Percentiles rank a stretch among this genome's conserved stretches.
These are phyloP conservation scores for Leucopsar rothschildi DNA, from an alignment of 2,113 vertebrate species.

Conservation along the genomic window DNA sequence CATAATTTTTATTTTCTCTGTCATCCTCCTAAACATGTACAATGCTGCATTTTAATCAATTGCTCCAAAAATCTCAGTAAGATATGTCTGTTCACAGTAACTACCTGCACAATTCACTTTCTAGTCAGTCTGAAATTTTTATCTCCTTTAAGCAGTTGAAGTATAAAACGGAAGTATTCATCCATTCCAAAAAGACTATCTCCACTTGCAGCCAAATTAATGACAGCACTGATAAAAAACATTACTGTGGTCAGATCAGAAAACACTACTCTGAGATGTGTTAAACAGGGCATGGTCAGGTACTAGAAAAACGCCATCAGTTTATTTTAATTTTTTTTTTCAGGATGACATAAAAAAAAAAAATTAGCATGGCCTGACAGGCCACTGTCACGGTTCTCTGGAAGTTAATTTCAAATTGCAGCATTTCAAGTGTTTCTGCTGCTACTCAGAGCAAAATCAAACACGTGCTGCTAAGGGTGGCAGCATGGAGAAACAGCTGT, in stretches of 20 bases:
- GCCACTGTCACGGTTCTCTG: not conserved
- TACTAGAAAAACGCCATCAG: not conserved
- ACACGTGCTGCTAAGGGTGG: not conserved
- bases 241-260: not conserved
- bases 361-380: not conserved
- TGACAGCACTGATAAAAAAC: not conserved
- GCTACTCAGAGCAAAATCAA: not conserved
- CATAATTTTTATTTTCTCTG: not conserved
- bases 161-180: not conserved
- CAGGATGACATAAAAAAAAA: not conserved
- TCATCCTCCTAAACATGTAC: not conserved
- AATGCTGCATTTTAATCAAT: not conserved
- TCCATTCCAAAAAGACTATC: not conserved
- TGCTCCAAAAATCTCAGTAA: not conserved
- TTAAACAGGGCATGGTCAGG: not conserved
- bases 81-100: not conserved
- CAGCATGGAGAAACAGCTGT: not conserved
- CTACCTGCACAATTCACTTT: not conserved
- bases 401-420: not conserved
- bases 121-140: not conserved
- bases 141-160: not conserved
- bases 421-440: not conserved
- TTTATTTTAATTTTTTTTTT: not conserved
- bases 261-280: not conserved
- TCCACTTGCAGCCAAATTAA: not conserved